These are phyloP conservation scores for Agrochola circellaris DNA, from an alignment of 2,888 invertebrate genomes.

Conservation along the genomic window DNA sequence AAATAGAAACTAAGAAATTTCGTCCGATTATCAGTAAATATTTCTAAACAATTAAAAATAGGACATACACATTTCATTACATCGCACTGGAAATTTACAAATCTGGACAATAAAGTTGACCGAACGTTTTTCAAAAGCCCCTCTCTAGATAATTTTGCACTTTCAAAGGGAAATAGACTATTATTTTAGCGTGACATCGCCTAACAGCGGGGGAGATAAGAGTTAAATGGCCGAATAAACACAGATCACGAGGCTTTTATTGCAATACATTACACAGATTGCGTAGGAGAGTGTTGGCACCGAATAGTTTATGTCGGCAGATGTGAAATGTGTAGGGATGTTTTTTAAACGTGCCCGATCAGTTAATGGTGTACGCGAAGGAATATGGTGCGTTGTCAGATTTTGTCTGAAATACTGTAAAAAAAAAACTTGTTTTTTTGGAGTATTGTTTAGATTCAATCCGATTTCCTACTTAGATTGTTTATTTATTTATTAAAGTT, in stretches of 20 bases:
- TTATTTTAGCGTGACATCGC: conserved; percentile 65
- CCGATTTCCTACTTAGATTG: background rate
- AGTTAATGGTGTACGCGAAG: conserved; percentile 33
- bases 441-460: background rate
- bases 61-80: background rate
- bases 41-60: background rate
- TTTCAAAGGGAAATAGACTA: conserved; percentile 66
- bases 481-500: background rate
- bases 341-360: conserved; percentile 44
- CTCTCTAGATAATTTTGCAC: conserved; percentile 57
- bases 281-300: conserved; percentile 65
- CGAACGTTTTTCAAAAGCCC: conserved; percentile 41
- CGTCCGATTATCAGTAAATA: too few species aligned
- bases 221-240: conserved; percentile 73
- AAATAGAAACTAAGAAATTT: too few species aligned
- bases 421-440: background rate
- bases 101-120: conserved; percentile 32
- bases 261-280: conserved; percentile 73
- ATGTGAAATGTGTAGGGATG: conserved; percentile 35
- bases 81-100: background rate
- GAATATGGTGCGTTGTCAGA: conserved; percentile 11
- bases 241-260: conserved; percentile 71
- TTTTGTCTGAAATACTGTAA: background rate
- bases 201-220: conserved; percentile 68
- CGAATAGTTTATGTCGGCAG: conserved; percentile 62